Base-by-base conservation (phyloP, 2,113 vertebrate genomes). In the Lontra canadensis region DNA sequence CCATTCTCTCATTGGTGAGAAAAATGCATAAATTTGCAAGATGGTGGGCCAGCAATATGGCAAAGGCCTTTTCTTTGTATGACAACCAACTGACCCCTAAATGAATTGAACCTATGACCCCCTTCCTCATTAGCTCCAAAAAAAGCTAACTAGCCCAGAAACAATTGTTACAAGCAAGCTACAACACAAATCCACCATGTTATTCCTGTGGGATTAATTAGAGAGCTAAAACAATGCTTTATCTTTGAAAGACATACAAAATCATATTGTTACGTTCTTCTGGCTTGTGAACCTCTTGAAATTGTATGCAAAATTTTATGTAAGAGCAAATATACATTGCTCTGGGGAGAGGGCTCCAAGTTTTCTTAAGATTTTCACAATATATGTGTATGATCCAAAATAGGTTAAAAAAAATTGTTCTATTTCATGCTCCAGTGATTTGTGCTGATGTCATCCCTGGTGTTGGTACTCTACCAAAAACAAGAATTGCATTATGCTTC, bases 141-240 rank as follows among this genome's bases (percentile, higher is more conserved):
- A 86, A 96, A 88, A 86, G 96, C 95, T 97, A 97, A 96, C 94
- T 86, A 97, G 44, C 94, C 94, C 95, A 97, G 97, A 97, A 97
- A 97, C 97, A 98, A 98, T 97, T 96, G 95, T 97, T 98, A 98
- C 85, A 97, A 97, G 97, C 88, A 96, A 94, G 92, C 90, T 97
- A 98, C 94, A 98, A 97, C 94, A 96, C 96, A 97, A 96, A 94
- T 90, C 95, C 55, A 84, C 97, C 94, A 97, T 95, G 95, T 86
- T 98, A 96, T 92, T 98, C 98, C 98, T 91, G 34, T 85, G 98
- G 97, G 97, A 98, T 97, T 98, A 98, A 98, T 98, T 98, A 98
- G 97, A 91, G 97, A 96, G 88, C 95, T 98, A 96, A 97, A 97
- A 97, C 96, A 98, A 97, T 97, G 96, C 96, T 95, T 96, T 95